Conservation (phyloP, 2,113 vertebrate genomes). For the Orcinus orca region DNA sequence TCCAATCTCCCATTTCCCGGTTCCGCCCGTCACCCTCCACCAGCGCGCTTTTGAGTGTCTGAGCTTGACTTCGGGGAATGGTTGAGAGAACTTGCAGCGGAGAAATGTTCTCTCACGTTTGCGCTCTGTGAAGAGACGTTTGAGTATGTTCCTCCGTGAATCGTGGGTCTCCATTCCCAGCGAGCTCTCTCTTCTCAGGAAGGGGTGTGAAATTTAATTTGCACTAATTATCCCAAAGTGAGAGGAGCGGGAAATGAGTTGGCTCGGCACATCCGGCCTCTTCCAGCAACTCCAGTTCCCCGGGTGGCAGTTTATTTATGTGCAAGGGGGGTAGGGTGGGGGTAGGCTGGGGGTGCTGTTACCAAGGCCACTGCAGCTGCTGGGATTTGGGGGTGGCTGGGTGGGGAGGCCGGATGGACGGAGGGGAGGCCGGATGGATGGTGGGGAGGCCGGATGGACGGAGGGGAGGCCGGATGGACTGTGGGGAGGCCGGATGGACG, state of each 20-base stretch:
- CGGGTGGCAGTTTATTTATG: slow-evolving; percentile 68
- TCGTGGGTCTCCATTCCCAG: slow-evolving; percentile 45
- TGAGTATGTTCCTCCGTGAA: background rate
- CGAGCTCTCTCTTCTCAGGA: slow-evolving; percentile 52
- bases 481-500: background rate
- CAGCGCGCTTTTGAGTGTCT: background rate
- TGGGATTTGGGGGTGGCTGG: slow-evolving; percentile 36
- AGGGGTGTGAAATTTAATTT: slow-evolving; percentile 78
- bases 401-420: background rate
- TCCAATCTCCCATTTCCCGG: background rate
- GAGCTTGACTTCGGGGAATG: background rate
- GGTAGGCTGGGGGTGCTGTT: slow-evolving; percentile 41
- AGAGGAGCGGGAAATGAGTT: slow-evolving; percentile 69
- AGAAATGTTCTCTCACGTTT: slow-evolving; percentile 23
- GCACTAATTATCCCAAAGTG: slow-evolving; percentile 78
- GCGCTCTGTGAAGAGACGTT: background rate
- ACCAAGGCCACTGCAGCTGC: slow-evolving; percentile 63
- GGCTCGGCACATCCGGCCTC: slow-evolving; percentile 55
- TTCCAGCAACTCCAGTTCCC: slow-evolving; percentile 63
- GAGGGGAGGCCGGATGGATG: background rate
- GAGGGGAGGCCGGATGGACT: too few relatives aligned
- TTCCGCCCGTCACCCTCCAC: too few relatives aligned
- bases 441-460: too few relatives aligned
- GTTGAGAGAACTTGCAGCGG: background rate
- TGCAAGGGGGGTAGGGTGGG: background rate